Evolutionary conservation across 1,140 invertebrate species (phyloP).

Genomic region (Bombus pyrosoma): DNA sequence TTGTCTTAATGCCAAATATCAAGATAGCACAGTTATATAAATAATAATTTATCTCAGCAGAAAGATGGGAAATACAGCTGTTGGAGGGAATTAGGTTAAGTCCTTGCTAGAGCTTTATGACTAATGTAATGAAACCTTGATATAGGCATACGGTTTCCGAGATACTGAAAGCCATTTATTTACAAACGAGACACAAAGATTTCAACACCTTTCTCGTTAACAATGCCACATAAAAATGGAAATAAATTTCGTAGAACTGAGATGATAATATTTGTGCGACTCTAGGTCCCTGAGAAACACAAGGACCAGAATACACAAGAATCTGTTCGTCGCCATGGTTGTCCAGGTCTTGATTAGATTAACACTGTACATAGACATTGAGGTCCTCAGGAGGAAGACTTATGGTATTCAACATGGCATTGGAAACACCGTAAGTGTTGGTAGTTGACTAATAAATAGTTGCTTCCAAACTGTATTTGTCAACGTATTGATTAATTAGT

Average conservation of each 20-base stretch:
- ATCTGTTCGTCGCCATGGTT: conserved; percentile 93
- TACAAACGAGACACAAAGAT: background rate
- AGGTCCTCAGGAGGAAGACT: conserved; percentile 79
- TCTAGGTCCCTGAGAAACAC: conserved; percentile 91
- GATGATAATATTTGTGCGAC: background rate
- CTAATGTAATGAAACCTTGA: conserved; percentile 5
- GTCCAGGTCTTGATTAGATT: conserved; percentile 93
- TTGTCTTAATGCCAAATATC: background rate
- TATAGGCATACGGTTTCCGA: background rate
- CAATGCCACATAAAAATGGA: background rate
- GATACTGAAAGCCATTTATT: background rate
- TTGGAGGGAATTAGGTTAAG: conserved; percentile 4
- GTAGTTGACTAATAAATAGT: background rate
- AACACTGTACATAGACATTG: conserved; percentile 93
- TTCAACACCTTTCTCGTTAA: background rate
- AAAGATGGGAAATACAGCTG: background rate
- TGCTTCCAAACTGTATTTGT: background rate
- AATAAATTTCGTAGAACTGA: background rate
- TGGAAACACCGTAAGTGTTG: conserved; percentile 88
- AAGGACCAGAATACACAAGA: conserved; percentile 93
- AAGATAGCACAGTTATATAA: background rate
- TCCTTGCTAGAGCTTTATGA: background rate
- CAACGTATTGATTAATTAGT: background rate
- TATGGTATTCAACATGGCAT: conserved; percentile 83
- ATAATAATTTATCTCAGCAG: background rate